Evolutionary conservation across 2,888 invertebrate species (phyloP).

Genomic region (Epistrophella euchroma): DNA sequence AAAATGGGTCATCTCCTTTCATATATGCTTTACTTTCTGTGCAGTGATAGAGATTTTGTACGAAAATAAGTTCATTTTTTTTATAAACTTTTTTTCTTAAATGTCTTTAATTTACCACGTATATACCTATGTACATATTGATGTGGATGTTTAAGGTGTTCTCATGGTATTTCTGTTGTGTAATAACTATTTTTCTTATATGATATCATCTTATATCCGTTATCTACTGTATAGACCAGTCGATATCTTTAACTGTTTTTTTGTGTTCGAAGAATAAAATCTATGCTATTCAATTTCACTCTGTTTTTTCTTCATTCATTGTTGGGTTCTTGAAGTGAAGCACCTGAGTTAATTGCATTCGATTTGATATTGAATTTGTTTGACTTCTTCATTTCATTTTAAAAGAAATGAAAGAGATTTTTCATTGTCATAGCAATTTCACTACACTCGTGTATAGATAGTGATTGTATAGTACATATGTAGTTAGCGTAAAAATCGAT

Average conservation of each 20-base stretch:
- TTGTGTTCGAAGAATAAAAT: neutral
- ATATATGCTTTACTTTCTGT: too few relatives aligned
- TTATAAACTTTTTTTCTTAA: too few relatives aligned
- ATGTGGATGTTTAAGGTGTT: too few relatives aligned
- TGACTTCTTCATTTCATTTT: constrained; percentile 20
- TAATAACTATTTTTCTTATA: too few relatives aligned
- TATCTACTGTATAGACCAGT: neutral
- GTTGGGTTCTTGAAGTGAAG: constrained; percentile 14
- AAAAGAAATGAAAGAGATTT: neutral
- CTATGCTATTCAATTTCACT: constrained; percentile 1
- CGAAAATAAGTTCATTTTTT: too few relatives aligned
- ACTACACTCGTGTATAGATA: neutral
- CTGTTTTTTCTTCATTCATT: constrained; percentile 11
- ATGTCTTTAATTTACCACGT: too few relatives aligned
- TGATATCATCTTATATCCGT: too few relatives aligned
- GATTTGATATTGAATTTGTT: constrained; percentile 44
- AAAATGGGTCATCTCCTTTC: too few relatives aligned
- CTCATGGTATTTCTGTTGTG: too few relatives aligned
- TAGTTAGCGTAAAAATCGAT: constrained; percentile 3
- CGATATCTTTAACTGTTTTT: neutral
- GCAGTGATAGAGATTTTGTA: too few relatives aligned
- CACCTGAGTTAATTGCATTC: constrained; percentile 61
- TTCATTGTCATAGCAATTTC: neutral
- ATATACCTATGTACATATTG: too few relatives aligned
- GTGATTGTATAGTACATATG: too few relatives aligned